phyloP scores from a whole-genome alignment of 1,140 invertebrate species.

The Drosophila albomicans region DNA sequence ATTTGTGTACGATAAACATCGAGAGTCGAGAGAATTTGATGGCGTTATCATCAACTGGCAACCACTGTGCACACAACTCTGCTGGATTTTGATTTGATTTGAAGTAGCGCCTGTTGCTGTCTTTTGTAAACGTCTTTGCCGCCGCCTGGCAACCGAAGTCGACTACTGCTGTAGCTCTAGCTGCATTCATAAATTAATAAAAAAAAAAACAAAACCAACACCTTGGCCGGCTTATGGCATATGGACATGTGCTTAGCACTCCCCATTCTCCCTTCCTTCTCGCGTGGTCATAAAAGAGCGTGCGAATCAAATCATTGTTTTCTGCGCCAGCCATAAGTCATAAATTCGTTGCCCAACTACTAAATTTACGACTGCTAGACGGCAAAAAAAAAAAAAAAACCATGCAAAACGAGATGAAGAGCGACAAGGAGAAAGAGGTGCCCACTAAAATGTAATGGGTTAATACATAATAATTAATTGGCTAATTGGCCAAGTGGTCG shows the following conservation, averaged over 20 bases:
- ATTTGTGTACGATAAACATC: slow-evolving; percentile 4
- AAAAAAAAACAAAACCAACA: not conserved
- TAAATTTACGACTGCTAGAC: slow-evolving; percentile 30
- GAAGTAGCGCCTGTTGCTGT: slow-evolving; percentile 24
- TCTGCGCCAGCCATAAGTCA: slow-evolving; percentile 4
- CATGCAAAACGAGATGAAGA: not conserved
- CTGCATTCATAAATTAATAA: slow-evolving; percentile 47
- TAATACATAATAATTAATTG: slow-evolving; percentile 43
- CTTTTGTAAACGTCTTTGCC: not conserved
- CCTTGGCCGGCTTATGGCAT: slow-evolving; percentile 1
- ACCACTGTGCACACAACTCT: slow-evolving; percentile 21
- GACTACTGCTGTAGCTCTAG: not conserved
- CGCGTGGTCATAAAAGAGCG: slow-evolving; percentile 21
- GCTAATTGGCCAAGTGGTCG: slow-evolving; percentile 31
- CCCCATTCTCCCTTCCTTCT: not conserved
- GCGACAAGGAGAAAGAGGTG: not conserved
- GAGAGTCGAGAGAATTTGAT: not conserved
- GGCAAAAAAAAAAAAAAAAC: not conserved
- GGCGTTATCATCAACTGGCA: slow-evolving; percentile 1
- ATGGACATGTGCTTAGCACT: not conserved
- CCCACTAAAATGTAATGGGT: slow-evolving; percentile 8
- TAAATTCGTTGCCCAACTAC: slow-evolving; percentile 25
- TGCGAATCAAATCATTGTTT: slow-evolving; percentile 21
- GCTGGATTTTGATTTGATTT: slow-evolving; percentile 22
- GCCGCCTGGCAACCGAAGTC: slow-evolving; percentile 28